A percentile compares a stretch with the other conserved stretches of the same genome.
phyloP scores from a whole-genome alignment of 2,888 invertebrate genomes.

The Encarsia formosa region DNA sequence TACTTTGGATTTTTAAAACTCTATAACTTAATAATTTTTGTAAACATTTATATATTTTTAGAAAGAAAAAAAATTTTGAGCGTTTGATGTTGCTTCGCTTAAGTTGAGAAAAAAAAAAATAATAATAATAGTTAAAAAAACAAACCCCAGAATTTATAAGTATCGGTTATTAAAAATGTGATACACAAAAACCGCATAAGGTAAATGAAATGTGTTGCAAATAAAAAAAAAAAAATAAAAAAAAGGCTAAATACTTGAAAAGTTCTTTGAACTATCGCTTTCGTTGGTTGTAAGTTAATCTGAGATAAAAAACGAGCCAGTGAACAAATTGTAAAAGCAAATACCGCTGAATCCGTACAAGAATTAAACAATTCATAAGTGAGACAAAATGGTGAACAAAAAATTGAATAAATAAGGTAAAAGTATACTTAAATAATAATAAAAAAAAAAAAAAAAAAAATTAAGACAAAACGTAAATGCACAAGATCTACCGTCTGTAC shows the following conservation, averaged over 20 bases:
- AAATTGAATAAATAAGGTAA: conserved; percentile 6
- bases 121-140: background rate
- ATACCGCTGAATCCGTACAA: conserved; percentile 1
- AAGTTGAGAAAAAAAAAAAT: conserved; percentile 18
- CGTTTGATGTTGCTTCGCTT: conserved; percentile 29
- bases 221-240: conserved; percentile 13
- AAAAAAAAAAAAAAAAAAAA: conserved; percentile 20
- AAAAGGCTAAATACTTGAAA: conserved; percentile 3
- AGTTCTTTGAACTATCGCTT: too few relatives aligned
- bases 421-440: conserved; percentile 7
- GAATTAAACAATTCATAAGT: conserved; percentile 3
- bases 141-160: conserved; percentile 23
- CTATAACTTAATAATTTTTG: too few relatives aligned
- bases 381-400: conserved; percentile 12
- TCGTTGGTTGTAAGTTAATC: background rate
- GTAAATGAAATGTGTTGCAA: too few relatives aligned
- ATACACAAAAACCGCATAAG: conserved; percentile 26
- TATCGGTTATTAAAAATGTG: conserved; percentile 24
- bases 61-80: conserved; percentile 26
- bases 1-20: too few relatives aligned
- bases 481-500: conserved; percentile 36
- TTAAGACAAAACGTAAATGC: conserved; percentile 23
- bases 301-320: conserved; percentile 21
- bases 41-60: too few relatives aligned
- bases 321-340: conserved; percentile 17